Evolutionary conservation across 2,888 invertebrate species (phyloP).

Genomic region (Beris chalybata): DNA sequence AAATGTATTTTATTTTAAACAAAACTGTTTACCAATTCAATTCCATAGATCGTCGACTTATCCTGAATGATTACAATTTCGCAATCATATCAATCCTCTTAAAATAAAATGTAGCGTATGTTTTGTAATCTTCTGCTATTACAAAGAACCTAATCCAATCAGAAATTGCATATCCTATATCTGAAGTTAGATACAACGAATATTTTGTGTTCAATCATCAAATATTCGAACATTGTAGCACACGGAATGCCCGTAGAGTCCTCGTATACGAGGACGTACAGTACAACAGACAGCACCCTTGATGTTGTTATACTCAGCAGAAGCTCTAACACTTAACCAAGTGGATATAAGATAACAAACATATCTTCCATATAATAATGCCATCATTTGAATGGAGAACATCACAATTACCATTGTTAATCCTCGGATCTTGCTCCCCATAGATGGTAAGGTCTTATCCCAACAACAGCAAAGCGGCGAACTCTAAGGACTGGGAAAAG

Average conservation of each 20-base stretch:
- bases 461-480: conserved; percentile 11
- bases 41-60: too few species aligned
- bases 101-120: too few species aligned
- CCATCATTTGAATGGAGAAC: conserved; percentile 40
- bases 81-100: too few species aligned
- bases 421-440: conserved; percentile 37
- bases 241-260: conserved; percentile 7
- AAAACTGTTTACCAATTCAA: too few species aligned
- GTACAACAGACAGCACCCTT: not conserved
- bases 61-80: too few species aligned
- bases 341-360: conserved; percentile 38
- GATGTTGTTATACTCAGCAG: not conserved
- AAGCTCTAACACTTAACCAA: conserved; percentile 26
- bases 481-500: conserved; percentile 24
- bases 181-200: conserved; percentile 16
- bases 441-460: not conserved
- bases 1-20: too few species aligned
- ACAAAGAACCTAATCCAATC: conserved; percentile 19
- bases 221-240: conserved; percentile 21
- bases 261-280: not conserved
- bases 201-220: conserved; percentile 21
- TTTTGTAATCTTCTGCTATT: not conserved
- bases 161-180: conserved; percentile 21
- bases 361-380: conserved; percentile 39
- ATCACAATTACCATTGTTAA: conserved; percentile 40